Evolutionary conservation across 2,888 invertebrate genomes (phyloP), one percentile per base, ranked within the genome.

Genomic region (Glaucopsyche alexis): DNA sequence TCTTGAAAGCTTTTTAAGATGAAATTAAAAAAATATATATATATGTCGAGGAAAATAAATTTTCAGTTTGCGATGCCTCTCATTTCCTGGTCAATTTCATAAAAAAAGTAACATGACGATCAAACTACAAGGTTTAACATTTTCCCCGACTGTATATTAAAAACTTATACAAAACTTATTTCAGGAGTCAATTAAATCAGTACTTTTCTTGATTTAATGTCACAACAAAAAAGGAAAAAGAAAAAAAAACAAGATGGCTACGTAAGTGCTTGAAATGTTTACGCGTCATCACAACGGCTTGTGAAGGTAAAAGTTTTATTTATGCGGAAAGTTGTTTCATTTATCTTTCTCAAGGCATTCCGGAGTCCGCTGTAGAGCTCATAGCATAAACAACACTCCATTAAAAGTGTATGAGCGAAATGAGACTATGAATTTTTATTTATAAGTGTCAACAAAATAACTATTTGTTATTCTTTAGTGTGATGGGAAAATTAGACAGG

Each of bases 301-400:
- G 77, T 78, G 69, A 77, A 83, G 82, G 84, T 83, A 83, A 84
- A 88, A 88, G 81, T 90, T 87, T 88, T 90, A 89, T 90, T 90
- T 89, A 91, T 90, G 88, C 84, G 86, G 81, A 85, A 90, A 91
- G 85, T 91, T 90, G 84, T 85, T 88, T 87, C 90, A 91, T 89
- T 90, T 88, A 88, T 89, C 87, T 87, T 86, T 81, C 81, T 78
- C 79, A 80, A 78, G 81, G 81, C 83, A 83, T 85, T 85, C 81
- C 81, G 78, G 29, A 72, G 52, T 64, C 65, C 66, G 72, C 49
- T 72, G 49, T 49, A 50, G 67, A 72, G 66, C 67, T 52, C 67
- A 52, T 72, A 72, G 67, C 67, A 67, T 72, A 72, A 72, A 72
- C 67, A 72, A 72, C 67, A 67, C 72, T 67, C 72, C 72, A 72